Conservation (phyloP, 2,888 invertebrate genomes). For the Aethes cnicana region DNA sequence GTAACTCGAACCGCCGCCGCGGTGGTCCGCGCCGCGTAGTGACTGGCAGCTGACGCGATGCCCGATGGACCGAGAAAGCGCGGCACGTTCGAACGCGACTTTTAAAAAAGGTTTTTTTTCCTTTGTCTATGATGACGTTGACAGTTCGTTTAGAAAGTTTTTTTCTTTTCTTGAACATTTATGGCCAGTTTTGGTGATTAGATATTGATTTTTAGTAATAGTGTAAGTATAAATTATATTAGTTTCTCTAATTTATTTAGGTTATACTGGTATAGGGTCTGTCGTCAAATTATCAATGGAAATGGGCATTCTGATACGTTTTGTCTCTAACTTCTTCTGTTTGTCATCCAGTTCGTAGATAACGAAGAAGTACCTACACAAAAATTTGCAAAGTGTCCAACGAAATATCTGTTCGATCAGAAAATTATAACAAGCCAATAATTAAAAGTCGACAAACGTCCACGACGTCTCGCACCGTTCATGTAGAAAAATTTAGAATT, state of each 20-base stretch:
- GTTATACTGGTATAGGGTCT: too few relatives aligned
- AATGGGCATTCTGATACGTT: too few relatives aligned
- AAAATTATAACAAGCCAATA: slow-evolving; percentile 69
- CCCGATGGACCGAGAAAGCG: slow-evolving; percentile 81
- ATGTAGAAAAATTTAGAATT: slow-evolving; percentile 47
- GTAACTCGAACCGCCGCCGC: slow-evolving; percentile 69
- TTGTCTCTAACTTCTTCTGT: too few relatives aligned
- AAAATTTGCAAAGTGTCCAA: slow-evolving; percentile 22
- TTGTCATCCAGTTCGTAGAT: too few relatives aligned
- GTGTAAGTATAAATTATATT: too few relatives aligned
- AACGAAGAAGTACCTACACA: too few relatives aligned
- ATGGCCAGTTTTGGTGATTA: too few relatives aligned
- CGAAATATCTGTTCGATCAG: slow-evolving; percentile 52
- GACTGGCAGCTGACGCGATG: slow-evolving; percentile 80
- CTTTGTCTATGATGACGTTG: slow-evolving; percentile 51
- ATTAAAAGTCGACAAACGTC: slow-evolving; percentile 58
- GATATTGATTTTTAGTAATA: too few relatives aligned
- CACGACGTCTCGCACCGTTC: slow-evolving; percentile 46
- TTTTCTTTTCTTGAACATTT: slow-evolving; percentile 19
- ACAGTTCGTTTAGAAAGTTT: slow-evolving; percentile 38
- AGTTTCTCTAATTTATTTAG: too few relatives aligned
- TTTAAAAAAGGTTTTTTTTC: slow-evolving; percentile 40
- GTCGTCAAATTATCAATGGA: too few relatives aligned
- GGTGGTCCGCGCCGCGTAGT: slow-evolving; percentile 71
- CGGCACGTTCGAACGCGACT: slow-evolving; percentile 63